Evolutionary conservation across 2,888 invertebrate species (phyloP).

Genomic region (Acanthopleura granulata): DNA sequence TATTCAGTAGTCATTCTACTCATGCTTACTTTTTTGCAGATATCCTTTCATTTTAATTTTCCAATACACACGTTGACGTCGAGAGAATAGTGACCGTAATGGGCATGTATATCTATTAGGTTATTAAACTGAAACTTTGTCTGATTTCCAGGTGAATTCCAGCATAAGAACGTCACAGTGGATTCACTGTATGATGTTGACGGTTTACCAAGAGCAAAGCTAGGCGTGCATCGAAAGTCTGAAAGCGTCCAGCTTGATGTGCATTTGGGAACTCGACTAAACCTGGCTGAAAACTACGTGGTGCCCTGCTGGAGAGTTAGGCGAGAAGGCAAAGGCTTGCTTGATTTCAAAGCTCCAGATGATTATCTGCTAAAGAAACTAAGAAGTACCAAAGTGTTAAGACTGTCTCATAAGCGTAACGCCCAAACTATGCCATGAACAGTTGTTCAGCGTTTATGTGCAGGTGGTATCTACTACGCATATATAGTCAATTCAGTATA

Average conservation of each 20-base stretch:
- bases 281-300: background rate
- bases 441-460: too few species aligned
- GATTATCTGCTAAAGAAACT: background rate
- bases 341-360: background rate
- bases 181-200: background rate
- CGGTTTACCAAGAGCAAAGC: background rate
- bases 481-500: too few species aligned
- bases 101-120: too few species aligned
- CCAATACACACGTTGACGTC: too few species aligned
- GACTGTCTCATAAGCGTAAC: background rate
- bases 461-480: too few species aligned
- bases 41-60: too few species aligned
- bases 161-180: background rate
- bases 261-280: background rate
- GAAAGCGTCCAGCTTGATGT: background rate
- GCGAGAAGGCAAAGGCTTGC: background rate
- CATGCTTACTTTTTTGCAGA: too few species aligned
- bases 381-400: background rate
- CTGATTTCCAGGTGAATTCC: slow-evolving; percentile 9
- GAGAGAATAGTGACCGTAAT: too few species aligned
- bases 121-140: background rate
- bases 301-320: slow-evolving; percentile 1
- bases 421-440: too few species aligned
- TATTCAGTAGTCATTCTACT: too few species aligned
- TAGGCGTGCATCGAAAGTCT: background rate